These are phyloP conservation scores for Pygoscelis antarcticus DNA, from an alignment of 2,113 vertebrate species.

Conservation along the genomic window DNA sequence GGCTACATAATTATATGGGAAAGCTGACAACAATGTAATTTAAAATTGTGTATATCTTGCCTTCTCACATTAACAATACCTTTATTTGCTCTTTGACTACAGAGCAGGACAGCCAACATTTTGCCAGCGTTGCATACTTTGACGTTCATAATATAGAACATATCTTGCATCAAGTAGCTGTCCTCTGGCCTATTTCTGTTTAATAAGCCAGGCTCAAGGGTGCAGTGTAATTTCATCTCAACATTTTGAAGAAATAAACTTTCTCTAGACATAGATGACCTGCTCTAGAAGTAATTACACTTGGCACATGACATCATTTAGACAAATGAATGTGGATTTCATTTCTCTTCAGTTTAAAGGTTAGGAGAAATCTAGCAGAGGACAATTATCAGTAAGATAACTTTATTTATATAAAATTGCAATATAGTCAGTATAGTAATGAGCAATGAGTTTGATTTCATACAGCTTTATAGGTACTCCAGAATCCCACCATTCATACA, in stretches of 20 bases:
- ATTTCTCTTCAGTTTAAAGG: not conserved
- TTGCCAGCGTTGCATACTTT: not conserved
- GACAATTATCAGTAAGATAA: not conserved
- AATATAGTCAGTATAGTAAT: not conserved
- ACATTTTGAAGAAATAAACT: slow-evolving; percentile 5
- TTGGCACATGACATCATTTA: slow-evolving; percentile 7
- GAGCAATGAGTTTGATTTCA: not conserved
- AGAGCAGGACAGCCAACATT: not conserved
- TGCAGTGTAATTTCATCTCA: slow-evolving; percentile 7
- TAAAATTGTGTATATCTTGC: slow-evolving; percentile 5
- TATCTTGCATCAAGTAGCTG: not conserved
- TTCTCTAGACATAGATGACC: not conserved
- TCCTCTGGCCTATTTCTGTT: not conserved
- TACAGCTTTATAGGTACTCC: not conserved
- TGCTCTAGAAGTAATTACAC: slow-evolving; percentile 14
- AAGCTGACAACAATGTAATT: slow-evolving; percentile 17
- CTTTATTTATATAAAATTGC: not conserved
- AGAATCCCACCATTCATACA: not conserved
- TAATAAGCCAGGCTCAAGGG: not conserved
- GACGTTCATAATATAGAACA: not conserved
- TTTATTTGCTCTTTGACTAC: not conserved
- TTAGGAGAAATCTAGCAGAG: not conserved
- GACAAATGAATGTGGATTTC: slow-evolving; percentile 14
- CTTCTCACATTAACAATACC: not conserved
- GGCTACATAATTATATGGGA: not conserved